These are phyloP conservation scores for Oreohelix idahoensis DNA, from an alignment of 1,140 invertebrate genomes.

Conservation along the genomic window DNA sequence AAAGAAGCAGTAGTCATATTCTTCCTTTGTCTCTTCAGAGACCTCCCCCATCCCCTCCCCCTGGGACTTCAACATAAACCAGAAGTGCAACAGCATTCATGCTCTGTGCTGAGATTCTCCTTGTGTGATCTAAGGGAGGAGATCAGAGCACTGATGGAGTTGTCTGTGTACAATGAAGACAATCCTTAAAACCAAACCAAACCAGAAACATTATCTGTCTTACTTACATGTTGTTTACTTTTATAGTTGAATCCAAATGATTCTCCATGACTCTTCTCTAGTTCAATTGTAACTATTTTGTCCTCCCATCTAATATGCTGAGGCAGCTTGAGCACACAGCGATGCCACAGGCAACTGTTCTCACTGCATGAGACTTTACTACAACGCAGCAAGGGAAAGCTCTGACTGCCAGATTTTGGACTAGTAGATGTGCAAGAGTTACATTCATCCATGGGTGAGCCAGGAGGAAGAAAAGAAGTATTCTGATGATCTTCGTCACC, in stretches of 20 bases:
- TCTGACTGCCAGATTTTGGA: not conserved
- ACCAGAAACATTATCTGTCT: no score
- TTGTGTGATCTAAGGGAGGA: no score
- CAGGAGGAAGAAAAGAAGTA: not conserved
- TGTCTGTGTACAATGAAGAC: no score
- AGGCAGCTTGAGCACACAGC: slow-evolving; percentile 23
- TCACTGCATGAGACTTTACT: slow-evolving; percentile 5
- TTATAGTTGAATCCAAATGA: slow-evolving; percentile 22
- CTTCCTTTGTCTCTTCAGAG: no score
- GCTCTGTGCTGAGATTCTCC: no score
- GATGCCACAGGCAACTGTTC: slow-evolving; percentile 22
- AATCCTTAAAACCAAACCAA: no score
- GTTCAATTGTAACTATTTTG: not conserved
- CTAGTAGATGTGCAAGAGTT: not conserved
- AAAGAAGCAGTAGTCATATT: no score
- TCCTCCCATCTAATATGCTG: slow-evolving; percentile 28
- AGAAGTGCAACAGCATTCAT: no score
- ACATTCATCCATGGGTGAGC: not conserved
- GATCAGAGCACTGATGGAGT: no score
- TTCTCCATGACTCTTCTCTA: not conserved
- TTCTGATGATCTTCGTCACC: slow-evolving; percentile 46
- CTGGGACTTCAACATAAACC: no score
- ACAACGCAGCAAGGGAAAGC: not conserved
- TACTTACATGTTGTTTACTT: slow-evolving; percentile 36
- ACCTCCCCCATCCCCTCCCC: no score